These are phyloP conservation scores for Dione vanillae DNA, from an alignment of 2,888 invertebrate species.

Conservation along the genomic window DNA sequence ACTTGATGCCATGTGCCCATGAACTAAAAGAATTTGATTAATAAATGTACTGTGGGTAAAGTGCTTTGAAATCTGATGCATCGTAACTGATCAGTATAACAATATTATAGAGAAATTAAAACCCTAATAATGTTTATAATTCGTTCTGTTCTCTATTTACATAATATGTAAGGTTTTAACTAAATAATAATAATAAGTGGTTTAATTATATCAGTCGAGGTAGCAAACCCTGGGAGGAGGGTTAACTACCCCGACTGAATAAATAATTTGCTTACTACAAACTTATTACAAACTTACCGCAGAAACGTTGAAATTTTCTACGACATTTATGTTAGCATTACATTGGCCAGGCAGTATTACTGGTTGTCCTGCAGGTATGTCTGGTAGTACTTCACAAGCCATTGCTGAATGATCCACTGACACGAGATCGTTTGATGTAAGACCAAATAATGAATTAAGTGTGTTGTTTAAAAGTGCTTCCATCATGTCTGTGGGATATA, in stretches of 20 bases:
- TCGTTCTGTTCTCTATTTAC: too few species aligned
- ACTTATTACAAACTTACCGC: conserved; percentile 52
- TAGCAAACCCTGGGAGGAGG: too few species aligned
- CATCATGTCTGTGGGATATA: conserved; percentile 50
- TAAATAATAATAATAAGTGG: too few species aligned
- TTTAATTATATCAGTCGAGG: too few species aligned
- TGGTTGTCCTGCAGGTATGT: conserved; percentile 58
- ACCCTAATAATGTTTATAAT: too few species aligned
- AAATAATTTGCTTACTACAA: background rate
- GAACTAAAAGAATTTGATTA: conserved; percentile 67
- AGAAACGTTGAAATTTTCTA: conserved; percentile 58
- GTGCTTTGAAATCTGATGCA: too few species aligned
- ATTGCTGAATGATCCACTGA: conserved; percentile 55
- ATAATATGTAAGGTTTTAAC: too few species aligned
- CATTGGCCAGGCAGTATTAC: conserved; percentile 69
- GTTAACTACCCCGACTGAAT: too few species aligned
- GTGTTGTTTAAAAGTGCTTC: conserved; percentile 53
- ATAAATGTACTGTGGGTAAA: too few species aligned
- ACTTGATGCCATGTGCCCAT: conserved; percentile 70
- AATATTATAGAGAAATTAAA: too few species aligned
- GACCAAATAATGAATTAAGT: conserved; percentile 51
- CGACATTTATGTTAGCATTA: conserved; percentile 56
- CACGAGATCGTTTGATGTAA: conserved; percentile 51
- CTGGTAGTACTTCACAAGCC: conserved; percentile 63
- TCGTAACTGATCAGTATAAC: too few species aligned